Evolutionary conservation across 1,140 invertebrate genomes (phyloP).

Genomic region (Bactericera cockerelli): DNA sequence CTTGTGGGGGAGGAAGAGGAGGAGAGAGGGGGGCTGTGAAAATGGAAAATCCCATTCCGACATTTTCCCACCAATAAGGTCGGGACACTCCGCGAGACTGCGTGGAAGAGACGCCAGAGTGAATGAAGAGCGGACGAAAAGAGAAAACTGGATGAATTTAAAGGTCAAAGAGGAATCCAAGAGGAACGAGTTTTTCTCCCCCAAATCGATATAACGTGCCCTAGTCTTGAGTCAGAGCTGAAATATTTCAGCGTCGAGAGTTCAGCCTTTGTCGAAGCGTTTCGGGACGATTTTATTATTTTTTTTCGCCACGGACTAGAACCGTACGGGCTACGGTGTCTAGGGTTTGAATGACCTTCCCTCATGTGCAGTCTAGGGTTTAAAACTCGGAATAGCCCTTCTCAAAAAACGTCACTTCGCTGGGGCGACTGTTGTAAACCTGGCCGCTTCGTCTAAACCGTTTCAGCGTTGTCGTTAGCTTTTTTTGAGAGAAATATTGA

Average conservation of each 20-base stretch:
- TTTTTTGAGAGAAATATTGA: not conserved
- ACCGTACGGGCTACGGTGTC: not conserved
- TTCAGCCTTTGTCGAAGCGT: too few relatives aligned
- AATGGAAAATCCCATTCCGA: not conserved
- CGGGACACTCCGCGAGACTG: not conserved
- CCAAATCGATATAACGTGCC: not conserved
- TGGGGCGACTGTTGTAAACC: constrained; percentile 75
- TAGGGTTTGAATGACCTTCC: constrained; percentile 13
- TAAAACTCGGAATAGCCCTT: constrained; percentile 86
- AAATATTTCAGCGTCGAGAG: not conserved
- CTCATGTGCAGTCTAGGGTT: constrained; percentile 86
- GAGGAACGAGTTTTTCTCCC: not conserved
- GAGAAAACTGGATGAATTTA: not conserved
- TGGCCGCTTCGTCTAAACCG: not conserved
- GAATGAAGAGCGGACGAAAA: not conserved
- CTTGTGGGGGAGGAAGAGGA: too few relatives aligned
- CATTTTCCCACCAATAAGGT: not conserved
- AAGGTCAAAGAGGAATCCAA: not conserved
- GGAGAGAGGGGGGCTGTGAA: too few relatives aligned
- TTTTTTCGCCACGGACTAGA: not conserved
- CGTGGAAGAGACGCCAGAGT: not conserved
- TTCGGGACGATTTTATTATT: too few relatives aligned
- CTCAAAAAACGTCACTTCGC: constrained; percentile 83
- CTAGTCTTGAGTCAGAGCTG: not conserved
- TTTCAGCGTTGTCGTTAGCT: not conserved